These are phyloP conservation scores for Sebastes vulpes DNA, from an alignment of 2,797 vertebrate species.

Conservation along the genomic window DNA sequence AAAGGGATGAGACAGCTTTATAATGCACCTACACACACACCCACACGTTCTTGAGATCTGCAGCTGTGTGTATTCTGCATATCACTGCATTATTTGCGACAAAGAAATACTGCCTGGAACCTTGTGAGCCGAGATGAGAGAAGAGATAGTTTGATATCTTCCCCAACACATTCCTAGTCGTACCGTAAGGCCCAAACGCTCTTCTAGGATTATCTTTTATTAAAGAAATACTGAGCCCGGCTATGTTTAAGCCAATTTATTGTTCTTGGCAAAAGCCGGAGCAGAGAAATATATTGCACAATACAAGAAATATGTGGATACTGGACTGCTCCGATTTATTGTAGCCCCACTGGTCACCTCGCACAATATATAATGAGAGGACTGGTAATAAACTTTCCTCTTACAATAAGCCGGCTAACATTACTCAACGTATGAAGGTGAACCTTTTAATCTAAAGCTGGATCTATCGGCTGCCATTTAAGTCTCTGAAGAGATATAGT, in stretches of 20 bases:
- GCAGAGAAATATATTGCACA: slow-evolving; percentile 5
- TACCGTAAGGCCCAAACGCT: background rate
- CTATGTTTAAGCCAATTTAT: slow-evolving; percentile 29
- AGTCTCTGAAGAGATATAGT: background rate
- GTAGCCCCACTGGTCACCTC: slow-evolving; percentile 5
- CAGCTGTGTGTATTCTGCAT: slow-evolving; percentile 32
- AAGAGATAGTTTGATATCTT: slow-evolving; percentile 36
- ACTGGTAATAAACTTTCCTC: background rate
- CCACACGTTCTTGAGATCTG: slow-evolving; percentile 8
- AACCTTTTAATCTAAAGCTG: slow-evolving; percentile 2
- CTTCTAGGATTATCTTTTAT: slow-evolving; percentile 21
- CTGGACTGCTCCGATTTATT: slow-evolving; percentile 8
- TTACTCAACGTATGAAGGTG: slow-evolving; percentile 11
- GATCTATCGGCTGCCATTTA: slow-evolving; percentile 9
- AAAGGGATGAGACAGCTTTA: slow-evolving; percentile 52
- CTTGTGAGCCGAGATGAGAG: slow-evolving; percentile 25
- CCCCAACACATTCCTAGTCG: slow-evolving; percentile 13
- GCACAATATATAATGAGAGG: slow-evolving; percentile 5
- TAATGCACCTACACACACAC: slow-evolving; percentile 20
- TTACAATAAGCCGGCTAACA: background rate
- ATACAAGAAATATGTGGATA: background rate
- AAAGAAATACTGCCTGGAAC: slow-evolving; percentile 24
- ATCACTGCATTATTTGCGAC: slow-evolving; percentile 25
- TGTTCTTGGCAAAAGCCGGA: slow-evolving; percentile 26
- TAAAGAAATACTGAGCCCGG: slow-evolving; percentile 11